A percentile compares a stretch with the other conserved stretches of the same genome.
These are phyloP conservation scores for Epinephelus awoara DNA, from an alignment of 2,797 vertebrate species.

Conservation along the genomic window DNA sequence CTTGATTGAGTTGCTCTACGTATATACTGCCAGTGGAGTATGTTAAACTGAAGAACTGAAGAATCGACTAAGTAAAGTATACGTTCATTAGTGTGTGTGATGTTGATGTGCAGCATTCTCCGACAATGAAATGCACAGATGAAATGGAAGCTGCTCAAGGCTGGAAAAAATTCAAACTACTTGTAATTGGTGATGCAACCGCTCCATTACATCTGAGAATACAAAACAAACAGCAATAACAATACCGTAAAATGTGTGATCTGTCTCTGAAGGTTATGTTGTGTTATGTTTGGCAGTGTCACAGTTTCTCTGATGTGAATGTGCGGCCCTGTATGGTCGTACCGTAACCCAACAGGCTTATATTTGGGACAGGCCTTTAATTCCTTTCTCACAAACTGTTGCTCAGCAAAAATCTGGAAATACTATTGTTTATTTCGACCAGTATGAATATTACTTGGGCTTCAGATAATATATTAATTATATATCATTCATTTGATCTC, in stretches of 20 bases:
- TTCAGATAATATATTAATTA: no score
- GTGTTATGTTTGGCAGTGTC: neutral
- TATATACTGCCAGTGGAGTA: neutral
- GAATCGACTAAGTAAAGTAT: neutral
- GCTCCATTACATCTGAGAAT: neutral
- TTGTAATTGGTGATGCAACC: neutral
- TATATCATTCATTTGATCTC: no score
- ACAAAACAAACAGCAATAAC: neutral
- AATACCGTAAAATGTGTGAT: no score
- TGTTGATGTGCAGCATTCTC: neutral
- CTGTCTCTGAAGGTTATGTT: neutral
- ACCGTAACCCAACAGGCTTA: no score
- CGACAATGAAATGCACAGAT: neutral
- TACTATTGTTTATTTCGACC: no score
- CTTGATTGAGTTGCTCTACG: neutral
- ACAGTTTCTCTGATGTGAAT: neutral
- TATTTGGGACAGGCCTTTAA: no score
- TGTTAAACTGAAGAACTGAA: neutral
- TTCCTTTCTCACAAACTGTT: no score
- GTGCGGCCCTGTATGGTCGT: no score
- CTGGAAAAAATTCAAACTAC: neutral
- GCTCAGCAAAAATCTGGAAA: no score
- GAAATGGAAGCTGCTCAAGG: neutral
- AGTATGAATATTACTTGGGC: no score
- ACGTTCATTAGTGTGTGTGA: neutral